These are phyloP conservation scores for Muricea muricata DNA, from an alignment of 92 coral and sea anemone species.

Conservation along the genomic window DNA sequence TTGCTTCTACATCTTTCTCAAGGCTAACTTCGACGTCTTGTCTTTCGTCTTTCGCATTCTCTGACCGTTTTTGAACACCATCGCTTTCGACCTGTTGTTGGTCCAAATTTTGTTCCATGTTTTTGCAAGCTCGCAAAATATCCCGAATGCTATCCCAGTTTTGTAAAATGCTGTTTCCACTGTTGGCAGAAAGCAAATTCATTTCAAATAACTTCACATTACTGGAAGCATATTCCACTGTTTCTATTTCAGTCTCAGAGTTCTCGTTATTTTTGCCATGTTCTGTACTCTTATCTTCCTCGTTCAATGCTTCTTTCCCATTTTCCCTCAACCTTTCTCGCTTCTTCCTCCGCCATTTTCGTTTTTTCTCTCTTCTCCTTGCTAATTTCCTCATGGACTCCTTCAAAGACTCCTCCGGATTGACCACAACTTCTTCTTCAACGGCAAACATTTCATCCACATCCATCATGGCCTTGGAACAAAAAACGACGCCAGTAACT, in stretches of 20 bases:
- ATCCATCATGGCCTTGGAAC: conserved; percentile 86
- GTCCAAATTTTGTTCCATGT: no score
- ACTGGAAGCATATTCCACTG: neutral
- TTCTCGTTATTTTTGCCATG: neutral
- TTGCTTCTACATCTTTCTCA: no score
- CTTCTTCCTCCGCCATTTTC: conserved; percentile 62
- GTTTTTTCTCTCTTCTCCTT: conserved; percentile 67
- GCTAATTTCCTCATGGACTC: conserved; percentile 12
- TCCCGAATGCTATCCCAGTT: no score
- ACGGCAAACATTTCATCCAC: conserved; percentile 95
- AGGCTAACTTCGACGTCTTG: no score
- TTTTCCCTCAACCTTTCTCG: neutral
- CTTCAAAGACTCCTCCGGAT: conserved; percentile 6
- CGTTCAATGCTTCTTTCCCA: neutral
- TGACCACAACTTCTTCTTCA: conserved; percentile 70
- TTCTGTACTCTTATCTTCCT: neutral
- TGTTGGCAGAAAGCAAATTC: no score
- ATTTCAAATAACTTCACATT: neutral
- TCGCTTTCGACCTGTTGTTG: no score
- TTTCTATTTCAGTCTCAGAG: neutral
- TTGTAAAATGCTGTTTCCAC: no score
- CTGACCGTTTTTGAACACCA: no score
- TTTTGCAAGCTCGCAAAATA: no score
- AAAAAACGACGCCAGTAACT: conserved; percentile 1
- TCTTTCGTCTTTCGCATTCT: no score